Base-by-base conservation (phyloP, 2,888 invertebrate genomes). In the Microctonus brassicae region DNA sequence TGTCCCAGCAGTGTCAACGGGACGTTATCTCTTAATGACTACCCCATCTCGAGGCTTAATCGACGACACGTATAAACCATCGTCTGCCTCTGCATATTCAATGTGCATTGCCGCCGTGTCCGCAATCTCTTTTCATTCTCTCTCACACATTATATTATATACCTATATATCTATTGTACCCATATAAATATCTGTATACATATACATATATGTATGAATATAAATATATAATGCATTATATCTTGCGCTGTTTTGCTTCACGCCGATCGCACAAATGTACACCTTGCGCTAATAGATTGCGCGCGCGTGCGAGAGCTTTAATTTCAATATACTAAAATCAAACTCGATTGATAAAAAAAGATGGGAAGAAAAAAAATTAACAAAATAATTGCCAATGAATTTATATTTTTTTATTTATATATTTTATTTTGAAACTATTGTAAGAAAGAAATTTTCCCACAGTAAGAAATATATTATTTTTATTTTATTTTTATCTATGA, bases 51-150 rank as follows among this genome's bases (percentile, higher is more conserved):
- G 81, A 81, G 83, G 81, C 82, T 85, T 86, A 86, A 87, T 87
- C 87, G 83, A 77, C 83, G 83, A 87, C 87, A 85, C 83, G 85
- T 81, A 84, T 86, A 86, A 85, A 86, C 82, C 85, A 86, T 86
- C 84, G 76, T 81, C 78, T 76, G 78, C 78, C 77, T 80, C 82
- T 86, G 86, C 86, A 85, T 86, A 85, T 86, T 86, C 84, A 84
- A 84, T 77, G 79, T 67, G 53, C 66, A 57, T 36, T 22, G 55
- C 36, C 57, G 26, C 24, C 20, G 34, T 36, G 26, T 39, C 36
- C 29, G 29, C 20, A 13, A 24, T n/a, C 57, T 22, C 53, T 39
- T 55, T 33, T 66, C 55, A 57, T 39, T 66, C 57, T 24, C 26
- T 36, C 57, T 36, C 11, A 17, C 11, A 17, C 11, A 34, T 47